phyloP scores from a whole-genome alignment of 1,140 invertebrate genomes.

The Drosophila trapezifrons region DNA sequence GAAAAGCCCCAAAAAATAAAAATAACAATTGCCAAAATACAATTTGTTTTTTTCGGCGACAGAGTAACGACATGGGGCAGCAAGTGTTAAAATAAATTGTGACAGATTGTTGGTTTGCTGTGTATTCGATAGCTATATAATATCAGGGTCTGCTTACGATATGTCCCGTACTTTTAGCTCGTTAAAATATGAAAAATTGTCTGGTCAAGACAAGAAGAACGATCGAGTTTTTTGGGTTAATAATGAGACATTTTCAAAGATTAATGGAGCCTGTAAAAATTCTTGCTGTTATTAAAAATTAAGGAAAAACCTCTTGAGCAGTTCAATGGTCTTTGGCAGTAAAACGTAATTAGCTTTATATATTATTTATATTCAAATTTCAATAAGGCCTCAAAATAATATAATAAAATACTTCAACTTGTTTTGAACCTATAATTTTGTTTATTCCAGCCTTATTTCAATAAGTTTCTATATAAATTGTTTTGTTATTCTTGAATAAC shows the following conservation, averaged over 20 bases:
- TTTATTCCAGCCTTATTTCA: neutral
- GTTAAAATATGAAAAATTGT: slow-evolving; percentile 67
- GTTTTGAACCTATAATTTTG: neutral
- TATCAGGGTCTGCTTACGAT: slow-evolving; percentile 70
- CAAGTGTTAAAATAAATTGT: slow-evolving; percentile 65
- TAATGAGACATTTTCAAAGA: slow-evolving; percentile 29
- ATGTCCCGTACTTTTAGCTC: slow-evolving; percentile 52
- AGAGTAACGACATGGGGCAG: slow-evolving; percentile 54
- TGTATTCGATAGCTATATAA: slow-evolving; percentile 46
- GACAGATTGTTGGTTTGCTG: slow-evolving; percentile 55
- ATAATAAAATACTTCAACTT: neutral
- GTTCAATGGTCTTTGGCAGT: slow-evolving; percentile 21
- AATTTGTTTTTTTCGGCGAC: slow-evolving; percentile 32
- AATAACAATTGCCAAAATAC: slow-evolving; percentile 36
- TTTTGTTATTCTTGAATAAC: neutral
- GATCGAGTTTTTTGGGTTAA: slow-evolving; percentile 7
- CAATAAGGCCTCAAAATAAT: too few species aligned
- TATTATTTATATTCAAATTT: neutral
- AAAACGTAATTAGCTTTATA: too few species aligned
- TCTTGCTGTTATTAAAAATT: slow-evolving; percentile 9
- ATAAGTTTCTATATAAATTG: neutral
- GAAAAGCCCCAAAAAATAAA: slow-evolving; percentile 52
- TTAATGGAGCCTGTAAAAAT: slow-evolving; percentile 29
- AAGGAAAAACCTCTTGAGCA: neutral
- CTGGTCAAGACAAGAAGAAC: slow-evolving; percentile 16